Evolutionary conservation across 2,888 invertebrate genomes (phyloP), one percentile per base, ranked within the genome.

Genomic region (Brachypterus glaber): DNA sequence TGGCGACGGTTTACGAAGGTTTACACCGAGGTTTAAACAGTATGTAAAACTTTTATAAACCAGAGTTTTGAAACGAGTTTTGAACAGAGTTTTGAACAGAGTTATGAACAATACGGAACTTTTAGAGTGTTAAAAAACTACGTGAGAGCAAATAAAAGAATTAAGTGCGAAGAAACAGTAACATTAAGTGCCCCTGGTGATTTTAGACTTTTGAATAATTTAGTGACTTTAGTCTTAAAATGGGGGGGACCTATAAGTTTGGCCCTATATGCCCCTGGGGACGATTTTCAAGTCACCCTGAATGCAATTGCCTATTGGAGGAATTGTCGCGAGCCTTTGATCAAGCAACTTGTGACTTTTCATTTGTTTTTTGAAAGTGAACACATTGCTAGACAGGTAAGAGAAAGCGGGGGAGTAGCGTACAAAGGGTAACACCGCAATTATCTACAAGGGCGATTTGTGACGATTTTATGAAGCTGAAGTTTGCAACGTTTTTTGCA

Each of bases 141-240:
- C 58, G 75, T 87, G 47, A 73, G 74, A 17, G 82, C n/a, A n/a
- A n/a, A n/a, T n/a, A n/a, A n/a, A n/a, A n/a, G n/a, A n/a, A n/a
- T n/a, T n/a, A n/a, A n/a, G n/a, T n/a, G n/a, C n/a, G n/a, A n/a
- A n/a, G n/a, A n/a, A n/a, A n/a, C n/a, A n/a, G n/a, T n/a, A n/a
- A n/a, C n/a, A n/a, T n/a, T n/a, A n/a, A n/a, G n/a, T n/a, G n/a
- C n/a, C n/a, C n/a, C n/a, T n/a, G n/a, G n/a, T n/a, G n/a, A n/a
- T n/a, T n/a, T n/a, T n/a, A 85, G 85, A 52, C 90, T 87, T 70
- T 73, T 91, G 53, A 85, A 88, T 63, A 90, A 91, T 65, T 71
- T 89, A 50, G 74, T 77, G 58, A 82, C 85, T 33, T 67, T 91
- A 51, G 71, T 86, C 55, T 79, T 83, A 57, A 74, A 79, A 56